Percentiles rank a stretch among this genome's conserved stretches.
Conservation (phyloP, 2,888 invertebrate genomes). For the Watsonalla binaria region DNA sequence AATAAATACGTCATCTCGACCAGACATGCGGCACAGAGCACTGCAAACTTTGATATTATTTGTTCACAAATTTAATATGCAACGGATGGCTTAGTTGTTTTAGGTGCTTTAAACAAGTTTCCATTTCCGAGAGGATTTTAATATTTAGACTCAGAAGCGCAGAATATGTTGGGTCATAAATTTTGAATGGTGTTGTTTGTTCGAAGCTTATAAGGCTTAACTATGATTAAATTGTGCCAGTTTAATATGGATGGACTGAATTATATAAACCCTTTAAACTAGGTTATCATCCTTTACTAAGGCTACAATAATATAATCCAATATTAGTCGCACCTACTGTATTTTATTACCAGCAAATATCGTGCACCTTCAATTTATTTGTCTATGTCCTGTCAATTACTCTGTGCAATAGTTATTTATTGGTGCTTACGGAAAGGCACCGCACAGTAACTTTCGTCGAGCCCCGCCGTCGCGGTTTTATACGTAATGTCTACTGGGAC, state of each 20-base stretch:
- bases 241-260: no score
- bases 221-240: neutral
- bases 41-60: conserved; percentile 33
- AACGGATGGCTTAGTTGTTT: conserved; percentile 30
- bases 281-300: no score
- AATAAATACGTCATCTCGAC: conserved; percentile 68
- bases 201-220: neutral
- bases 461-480: conserved; percentile 15
- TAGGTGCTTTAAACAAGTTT: conserved; percentile 11
- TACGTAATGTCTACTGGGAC: conserved; percentile 33
- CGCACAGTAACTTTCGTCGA: conserved; percentile 38
- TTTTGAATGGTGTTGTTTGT: neutral
- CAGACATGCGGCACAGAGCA: conserved; percentile 33
- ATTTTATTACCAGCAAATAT: neutral
- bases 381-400: conserved; percentile 13
- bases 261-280: no score
- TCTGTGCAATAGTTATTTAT: conserved; percentile 27
- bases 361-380: conserved; percentile 1
- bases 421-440: conserved; percentile 28
- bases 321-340: no score
- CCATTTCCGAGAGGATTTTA: conserved; percentile 7
- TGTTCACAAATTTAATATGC: conserved; percentile 54
- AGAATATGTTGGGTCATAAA: neutral
- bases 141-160: neutral
- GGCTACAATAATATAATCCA: no score